Base-by-base conservation (phyloP, 2,888 invertebrate species). In the Cephus sareptanus region DNA sequence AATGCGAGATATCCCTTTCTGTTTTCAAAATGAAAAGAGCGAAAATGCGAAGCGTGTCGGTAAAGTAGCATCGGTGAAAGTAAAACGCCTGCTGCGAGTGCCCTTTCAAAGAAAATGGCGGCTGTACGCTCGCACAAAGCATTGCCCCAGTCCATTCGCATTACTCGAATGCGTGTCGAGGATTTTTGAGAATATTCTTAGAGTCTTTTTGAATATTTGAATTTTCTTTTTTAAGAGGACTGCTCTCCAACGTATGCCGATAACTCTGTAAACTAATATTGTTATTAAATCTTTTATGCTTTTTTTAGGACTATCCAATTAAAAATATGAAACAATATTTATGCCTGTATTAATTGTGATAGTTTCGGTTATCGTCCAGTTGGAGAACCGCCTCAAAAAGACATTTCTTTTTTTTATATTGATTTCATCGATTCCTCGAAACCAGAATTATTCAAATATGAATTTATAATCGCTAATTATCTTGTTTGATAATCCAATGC, bases 31-130 rank as follows among this genome's bases (percentile, higher is more conserved):
- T 56, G 2, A 23, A 56, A 9, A 0, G 23, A 56, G 23, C 56
- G 56, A 56, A 56, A 56, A 23, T 56, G 23, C 9, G 23, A 23
- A 56, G 23, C 23, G 23, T 56, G 56, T 56, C 56, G 56, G 56
- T 56, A 56, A 56, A 56, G 56, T 56, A 56, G 56, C 56, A 56
- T 23, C 56, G 56, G 56, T 56, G 56, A 56, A 56, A 56, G 56
- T 56, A 56, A 56, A 56, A 56, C 56, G 56, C 56, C 56, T 56
- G 56, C 56, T 85, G 76, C 74, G 79, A 80, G 79, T 79, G 88
- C 89, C 89, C 89, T 89, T 90, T 85, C 84, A 85, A 84, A 90
- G 90, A 90, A 90, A 90, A 90, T 90, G 90, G 90, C 90, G 88
- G 90, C 88, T 83, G 83, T 83, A 87, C 83, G 85, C 86, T 85